Conservation (phyloP, 2,113 vertebrate species). For the Plecotus auritus region DNA sequence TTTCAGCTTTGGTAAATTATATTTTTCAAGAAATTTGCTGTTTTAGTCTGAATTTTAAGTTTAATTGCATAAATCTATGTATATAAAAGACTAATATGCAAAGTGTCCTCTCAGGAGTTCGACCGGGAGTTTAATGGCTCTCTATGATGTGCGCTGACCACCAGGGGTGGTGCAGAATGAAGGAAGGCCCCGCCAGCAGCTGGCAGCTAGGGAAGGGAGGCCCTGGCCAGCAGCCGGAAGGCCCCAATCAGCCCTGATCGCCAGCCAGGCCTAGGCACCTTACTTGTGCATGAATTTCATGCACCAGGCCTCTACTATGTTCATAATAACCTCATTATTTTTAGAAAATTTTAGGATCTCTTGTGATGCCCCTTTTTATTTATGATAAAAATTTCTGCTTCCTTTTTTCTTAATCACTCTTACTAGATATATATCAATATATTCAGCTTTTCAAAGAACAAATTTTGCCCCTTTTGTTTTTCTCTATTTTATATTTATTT, state of each 20-base stretch:
- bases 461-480: neutral
- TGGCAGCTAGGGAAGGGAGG: no score
- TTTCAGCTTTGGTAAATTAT: neutral
- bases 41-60: neutral
- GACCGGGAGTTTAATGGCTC: no score
- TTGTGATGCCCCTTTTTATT: neutral
- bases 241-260: no score
- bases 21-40: neutral
- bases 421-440: neutral
- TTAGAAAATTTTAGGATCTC: neutral
- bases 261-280: no score
- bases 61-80: neutral
- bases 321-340: neutral
- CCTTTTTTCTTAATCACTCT: neutral
- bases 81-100: no score
- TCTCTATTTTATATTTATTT: neutral
- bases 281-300: no score
- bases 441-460: neutral
- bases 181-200: no score
- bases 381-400: neutral
- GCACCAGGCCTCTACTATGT: neutral
- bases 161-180: no score
- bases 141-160: no score
- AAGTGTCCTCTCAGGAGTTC: no score
- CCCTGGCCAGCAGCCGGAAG: no score